Percentiles rank a stretch among this genome's conserved stretches.
These are phyloP conservation scores for Hybognathus amarus DNA, from an alignment of 2,797 vertebrate genomes.

Conservation along the genomic window DNA sequence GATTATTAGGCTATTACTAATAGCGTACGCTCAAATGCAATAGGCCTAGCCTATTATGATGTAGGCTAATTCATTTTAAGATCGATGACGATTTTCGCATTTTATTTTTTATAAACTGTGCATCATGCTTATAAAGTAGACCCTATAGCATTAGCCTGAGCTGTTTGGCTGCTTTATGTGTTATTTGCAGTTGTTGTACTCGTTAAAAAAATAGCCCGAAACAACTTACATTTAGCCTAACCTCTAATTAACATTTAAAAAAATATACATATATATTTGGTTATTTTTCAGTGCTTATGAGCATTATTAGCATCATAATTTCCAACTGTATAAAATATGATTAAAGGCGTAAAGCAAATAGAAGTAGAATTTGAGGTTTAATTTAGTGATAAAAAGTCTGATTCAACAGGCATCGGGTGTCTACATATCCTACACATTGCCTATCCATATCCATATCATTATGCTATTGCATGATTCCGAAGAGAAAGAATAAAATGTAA, in stretches of 20 bases:
- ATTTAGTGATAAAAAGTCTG: not conserved
- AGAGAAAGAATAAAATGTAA: not conserved
- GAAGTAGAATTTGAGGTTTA: not conserved
- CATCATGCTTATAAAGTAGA: too few relatives aligned
- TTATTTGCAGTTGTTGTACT: too few relatives aligned
- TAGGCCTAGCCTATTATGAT: not conserved
- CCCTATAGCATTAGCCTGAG: too few relatives aligned
- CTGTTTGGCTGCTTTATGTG: too few relatives aligned
- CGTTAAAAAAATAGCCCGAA: not conserved
- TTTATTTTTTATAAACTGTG: not conserved
- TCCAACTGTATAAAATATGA: not conserved
- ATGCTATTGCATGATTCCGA: too few relatives aligned
- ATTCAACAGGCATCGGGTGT: not conserved
- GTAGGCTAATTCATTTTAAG: not conserved
- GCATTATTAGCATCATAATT: not conserved
- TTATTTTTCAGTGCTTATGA: not conserved
- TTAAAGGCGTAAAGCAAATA: not conserved
- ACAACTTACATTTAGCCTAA: not conserved
- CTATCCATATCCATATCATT: too few relatives aligned
- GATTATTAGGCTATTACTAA: not conserved
- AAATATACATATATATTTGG: not conserved
- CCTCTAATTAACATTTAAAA: not conserved
- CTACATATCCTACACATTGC: not conserved
- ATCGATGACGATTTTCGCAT: not conserved
- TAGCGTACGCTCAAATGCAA: not conserved